A percentile compares a stretch with the other conserved stretches of the same genome.
phyloP scores from a whole-genome alignment of 2,888 invertebrate species.

The Daptonema setosum region DNA sequence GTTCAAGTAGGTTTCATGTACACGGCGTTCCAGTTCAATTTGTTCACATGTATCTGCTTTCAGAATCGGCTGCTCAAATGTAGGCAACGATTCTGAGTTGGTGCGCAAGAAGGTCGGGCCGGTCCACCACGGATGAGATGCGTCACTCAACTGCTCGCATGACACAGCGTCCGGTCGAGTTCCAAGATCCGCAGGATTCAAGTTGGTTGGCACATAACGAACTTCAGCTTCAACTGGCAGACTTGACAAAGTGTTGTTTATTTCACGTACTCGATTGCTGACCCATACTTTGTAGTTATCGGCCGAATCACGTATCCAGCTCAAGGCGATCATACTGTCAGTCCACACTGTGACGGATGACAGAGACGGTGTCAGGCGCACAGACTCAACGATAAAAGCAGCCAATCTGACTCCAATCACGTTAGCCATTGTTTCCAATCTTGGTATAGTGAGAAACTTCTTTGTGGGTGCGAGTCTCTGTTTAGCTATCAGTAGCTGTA shows the following conservation, averaged over 20 bases:
- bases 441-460: neutral
- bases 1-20: too few relatives aligned
- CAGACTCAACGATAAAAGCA: neutral
- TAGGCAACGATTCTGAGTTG: too few relatives aligned
- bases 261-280: neutral
- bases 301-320: too few relatives aligned
- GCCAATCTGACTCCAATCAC: neutral
- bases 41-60: too few relatives aligned
- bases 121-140: too few relatives aligned
- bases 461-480: neutral
- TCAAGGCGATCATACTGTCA: too few relatives aligned
- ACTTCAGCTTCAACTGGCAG: neutral
- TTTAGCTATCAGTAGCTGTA: neutral
- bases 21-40: too few relatives aligned
- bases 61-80: too few relatives aligned
- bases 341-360: neutral
- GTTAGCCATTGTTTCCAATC: neutral
- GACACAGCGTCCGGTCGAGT: too few relatives aligned
- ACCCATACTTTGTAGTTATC: neutral
- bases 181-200: slow-evolving; percentile 22
- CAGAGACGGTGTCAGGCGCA: neutral
- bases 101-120: too few relatives aligned
- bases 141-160: too few relatives aligned
- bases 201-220: slow-evolving; percentile 13
- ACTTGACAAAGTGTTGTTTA: neutral